Conservation (phyloP, 2,888 invertebrate species). For the Globia sparganii region DNA sequence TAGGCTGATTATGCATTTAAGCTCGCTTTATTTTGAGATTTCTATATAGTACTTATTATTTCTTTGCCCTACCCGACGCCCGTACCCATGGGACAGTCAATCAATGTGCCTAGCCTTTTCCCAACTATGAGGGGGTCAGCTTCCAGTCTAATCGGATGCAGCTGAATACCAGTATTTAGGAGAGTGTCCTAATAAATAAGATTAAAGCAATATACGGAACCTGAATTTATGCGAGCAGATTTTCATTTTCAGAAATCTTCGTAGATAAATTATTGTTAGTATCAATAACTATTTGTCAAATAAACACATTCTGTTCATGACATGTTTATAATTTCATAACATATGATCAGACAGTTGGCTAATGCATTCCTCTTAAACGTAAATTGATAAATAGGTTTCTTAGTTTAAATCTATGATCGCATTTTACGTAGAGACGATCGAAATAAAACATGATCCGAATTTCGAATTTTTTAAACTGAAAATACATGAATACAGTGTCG, state of each 20-base stretch:
- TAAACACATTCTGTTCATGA: neutral
- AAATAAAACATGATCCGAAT: neutral
- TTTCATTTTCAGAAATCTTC: slow-evolving; percentile 1
- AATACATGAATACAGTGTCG: no score
- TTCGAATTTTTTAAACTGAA: neutral
- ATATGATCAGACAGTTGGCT: neutral
- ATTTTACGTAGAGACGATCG: neutral
- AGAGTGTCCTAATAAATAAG: slow-evolving; percentile 2
- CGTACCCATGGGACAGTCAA: no score
- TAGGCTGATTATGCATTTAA: no score
- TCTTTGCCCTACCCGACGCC: no score
- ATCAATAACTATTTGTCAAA: neutral
- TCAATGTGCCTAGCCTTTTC: no score
- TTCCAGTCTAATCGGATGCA: neutral
- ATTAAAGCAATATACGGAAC: neutral
- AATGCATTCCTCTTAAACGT: slow-evolving; percentile 23
- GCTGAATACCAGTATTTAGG: neutral
- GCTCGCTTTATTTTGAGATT: no score
- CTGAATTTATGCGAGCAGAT: neutral
- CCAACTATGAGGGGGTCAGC: no score
- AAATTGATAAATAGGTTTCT: slow-evolving; percentile 23
- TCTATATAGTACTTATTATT: no score
- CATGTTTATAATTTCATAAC: slow-evolving; percentile 11
- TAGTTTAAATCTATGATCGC: neutral
- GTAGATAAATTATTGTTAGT: neutral